Percentiles rank a stretch among this genome's conserved stretches.
phyloP scores from a whole-genome alignment of 2,888 invertebrate species.

The Augochlorella aurata region DNA sequence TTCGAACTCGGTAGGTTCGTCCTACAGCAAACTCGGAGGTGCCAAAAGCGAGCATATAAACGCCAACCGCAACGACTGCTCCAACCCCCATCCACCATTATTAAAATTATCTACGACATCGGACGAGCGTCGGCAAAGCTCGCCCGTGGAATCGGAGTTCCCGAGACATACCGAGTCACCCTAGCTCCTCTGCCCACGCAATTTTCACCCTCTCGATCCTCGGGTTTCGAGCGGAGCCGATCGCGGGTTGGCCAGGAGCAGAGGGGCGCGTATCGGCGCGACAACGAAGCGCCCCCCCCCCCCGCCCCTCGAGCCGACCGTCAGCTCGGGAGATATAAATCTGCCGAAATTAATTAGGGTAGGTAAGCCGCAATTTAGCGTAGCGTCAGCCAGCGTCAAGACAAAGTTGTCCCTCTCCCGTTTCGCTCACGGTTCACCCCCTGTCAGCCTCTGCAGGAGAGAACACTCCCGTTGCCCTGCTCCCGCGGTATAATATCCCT shows the following conservation, averaged over 20 bases:
- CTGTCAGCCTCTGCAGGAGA: not conserved
- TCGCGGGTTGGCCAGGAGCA: slow-evolving; percentile 10
- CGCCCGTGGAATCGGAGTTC: not conserved
- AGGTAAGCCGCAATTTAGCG: slow-evolving; percentile 74
- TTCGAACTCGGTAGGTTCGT: too few relatives aligned
- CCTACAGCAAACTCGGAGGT: too few relatives aligned
- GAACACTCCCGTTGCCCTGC: not conserved
- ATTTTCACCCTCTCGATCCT: not conserved
- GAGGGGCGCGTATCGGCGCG: slow-evolving; percentile 44
- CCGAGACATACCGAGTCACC: not conserved
- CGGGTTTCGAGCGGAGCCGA: not conserved
- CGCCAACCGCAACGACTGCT: too few relatives aligned
- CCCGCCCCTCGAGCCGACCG: slow-evolving; percentile 20
- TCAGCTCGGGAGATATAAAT: slow-evolving; percentile 64
- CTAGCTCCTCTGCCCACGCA: not conserved
- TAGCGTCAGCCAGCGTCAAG: slow-evolving; percentile 59
- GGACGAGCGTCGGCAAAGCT: not conserved
- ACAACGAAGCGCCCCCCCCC: slow-evolving; percentile 40
- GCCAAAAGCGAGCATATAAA: too few relatives aligned
- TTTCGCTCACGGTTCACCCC: slow-evolving; percentile 18
- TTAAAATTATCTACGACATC: not conserved
- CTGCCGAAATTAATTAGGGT: slow-evolving; percentile 71
- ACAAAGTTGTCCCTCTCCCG: slow-evolving; percentile 61
- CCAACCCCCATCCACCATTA: not conserved
- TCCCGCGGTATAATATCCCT: slow-evolving; percentile 65